These are phyloP conservation scores for Sialis fuliginosa DNA, from an alignment of 2,888 invertebrate species.

Conservation along the genomic window DNA sequence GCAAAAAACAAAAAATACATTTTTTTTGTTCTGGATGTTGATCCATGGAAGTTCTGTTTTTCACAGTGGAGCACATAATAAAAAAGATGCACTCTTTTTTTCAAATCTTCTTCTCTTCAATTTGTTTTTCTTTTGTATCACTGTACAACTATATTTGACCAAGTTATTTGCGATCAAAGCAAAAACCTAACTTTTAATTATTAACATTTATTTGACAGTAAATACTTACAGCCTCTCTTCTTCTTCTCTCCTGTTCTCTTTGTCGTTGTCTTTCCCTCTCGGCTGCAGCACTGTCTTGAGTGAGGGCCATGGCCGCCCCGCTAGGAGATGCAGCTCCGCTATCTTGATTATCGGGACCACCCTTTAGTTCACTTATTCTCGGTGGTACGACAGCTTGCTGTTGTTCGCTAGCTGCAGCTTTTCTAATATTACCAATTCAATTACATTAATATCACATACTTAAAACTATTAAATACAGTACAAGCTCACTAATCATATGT, in stretches of 20 bases:
- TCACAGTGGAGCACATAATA: no score
- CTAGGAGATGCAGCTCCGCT: slow-evolving; percentile 25
- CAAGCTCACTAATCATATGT: not conserved
- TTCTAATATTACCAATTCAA: slow-evolving; percentile 19
- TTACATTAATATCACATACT: slow-evolving; percentile 1
- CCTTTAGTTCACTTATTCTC: slow-evolving; percentile 27
- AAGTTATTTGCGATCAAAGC: not conserved
- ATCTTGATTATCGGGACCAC: slow-evolving; percentile 10
- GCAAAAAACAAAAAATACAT: no score
- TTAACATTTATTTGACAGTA: not conserved
- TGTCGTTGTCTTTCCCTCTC: slow-evolving; percentile 72
- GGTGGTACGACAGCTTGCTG: slow-evolving; percentile 26
- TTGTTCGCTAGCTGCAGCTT: slow-evolving; percentile 30
- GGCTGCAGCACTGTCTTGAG: slow-evolving; percentile 36
- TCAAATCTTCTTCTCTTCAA: no score
- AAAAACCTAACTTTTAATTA: not conserved
- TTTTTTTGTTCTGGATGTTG: no score
- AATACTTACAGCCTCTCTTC: slow-evolving; percentile 78
- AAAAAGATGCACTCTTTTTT: no score
- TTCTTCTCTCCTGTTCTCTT: slow-evolving; percentile 77
- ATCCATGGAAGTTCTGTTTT: no score
- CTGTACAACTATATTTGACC: no score
- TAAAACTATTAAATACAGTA: not conserved
- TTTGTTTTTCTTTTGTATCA: no score
- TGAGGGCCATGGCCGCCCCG: slow-evolving; percentile 24